A percentile compares a stretch with the other conserved stretches of the same genome.
Evolutionary conservation across 2,113 vertebrate species (phyloP).

Genomic region (Leptobrachium leishanense): DNA sequence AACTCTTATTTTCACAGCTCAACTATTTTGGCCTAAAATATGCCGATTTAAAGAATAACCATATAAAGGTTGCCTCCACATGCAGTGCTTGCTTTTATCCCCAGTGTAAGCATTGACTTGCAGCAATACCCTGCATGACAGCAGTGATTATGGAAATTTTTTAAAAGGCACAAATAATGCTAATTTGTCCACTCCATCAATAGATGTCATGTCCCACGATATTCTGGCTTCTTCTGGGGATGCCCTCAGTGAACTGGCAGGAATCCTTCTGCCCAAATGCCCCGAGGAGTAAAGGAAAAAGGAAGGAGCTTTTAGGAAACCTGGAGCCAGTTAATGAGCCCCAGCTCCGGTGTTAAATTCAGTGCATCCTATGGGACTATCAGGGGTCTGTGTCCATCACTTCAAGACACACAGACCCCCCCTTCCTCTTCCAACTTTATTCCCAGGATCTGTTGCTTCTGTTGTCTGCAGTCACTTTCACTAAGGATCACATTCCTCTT

Average conservation of each 20-base stretch:
- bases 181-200: slow-evolving; percentile 5
- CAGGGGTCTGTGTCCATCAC: slow-evolving; percentile 45
- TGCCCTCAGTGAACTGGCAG: slow-evolving; percentile 45
- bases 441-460: slow-evolving; percentile 23
- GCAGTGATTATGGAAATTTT: background rate
- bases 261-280: slow-evolving; percentile 44
- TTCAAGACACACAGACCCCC: slow-evolving; percentile 34
- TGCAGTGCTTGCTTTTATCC: background rate
- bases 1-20: no score
- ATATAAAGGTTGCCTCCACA: slow-evolving; percentile 1
- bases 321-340: slow-evolving; percentile 50
- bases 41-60: background rate
- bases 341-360: slow-evolving; percentile 49
- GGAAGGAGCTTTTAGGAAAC: slow-evolving; percentile 46
- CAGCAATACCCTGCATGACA: background rate
- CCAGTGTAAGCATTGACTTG: background rate
- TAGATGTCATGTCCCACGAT: slow-evolving; percentile 32
- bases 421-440: background rate
- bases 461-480: slow-evolving; percentile 22
- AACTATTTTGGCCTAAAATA: no score
- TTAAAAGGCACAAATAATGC: background rate
- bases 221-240: slow-evolving; percentile 17
- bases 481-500: slow-evolving; percentile 3
- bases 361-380: slow-evolving; percentile 48
- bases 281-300: slow-evolving; percentile 42